Evolutionary conservation across 2,888 invertebrate species (phyloP).

Genomic region (Drosophila niveifrons): DNA sequence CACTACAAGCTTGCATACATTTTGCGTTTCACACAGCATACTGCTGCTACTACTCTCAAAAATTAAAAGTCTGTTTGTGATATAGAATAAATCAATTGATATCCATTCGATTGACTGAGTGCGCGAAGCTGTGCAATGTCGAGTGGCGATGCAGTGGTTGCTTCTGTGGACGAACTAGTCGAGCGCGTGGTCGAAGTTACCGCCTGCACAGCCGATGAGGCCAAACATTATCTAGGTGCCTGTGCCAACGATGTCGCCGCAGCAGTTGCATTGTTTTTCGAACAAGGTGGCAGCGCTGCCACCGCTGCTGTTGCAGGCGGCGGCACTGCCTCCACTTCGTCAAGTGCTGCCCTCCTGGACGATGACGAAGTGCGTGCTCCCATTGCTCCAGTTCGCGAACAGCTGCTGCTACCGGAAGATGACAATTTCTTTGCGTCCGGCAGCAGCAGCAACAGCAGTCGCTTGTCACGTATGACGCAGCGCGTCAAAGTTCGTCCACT

Average conservation of each 20-base stretch:
- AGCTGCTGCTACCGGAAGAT: constrained; percentile 83
- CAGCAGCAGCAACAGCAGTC: constrained; percentile 54
- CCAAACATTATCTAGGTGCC: constrained; percentile 79
- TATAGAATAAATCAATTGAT: constrained; percentile 2
- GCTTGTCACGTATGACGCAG: constrained; percentile 74
- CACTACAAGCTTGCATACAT: constrained; percentile 39
- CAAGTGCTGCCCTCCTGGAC: constrained; percentile 39
- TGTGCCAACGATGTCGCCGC: constrained; percentile 83
- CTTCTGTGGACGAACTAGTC: constrained; percentile 66
- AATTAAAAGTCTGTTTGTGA: constrained; percentile 33
- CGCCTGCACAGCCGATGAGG: constrained; percentile 78
- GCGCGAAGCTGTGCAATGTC: constrained; percentile 51
- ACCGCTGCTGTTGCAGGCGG: constrained; percentile 11
- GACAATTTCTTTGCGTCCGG: constrained; percentile 83
- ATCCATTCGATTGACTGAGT: constrained; percentile 27
- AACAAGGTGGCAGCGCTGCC: constrained; percentile 69
- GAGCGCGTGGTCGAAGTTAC: constrained; percentile 83
- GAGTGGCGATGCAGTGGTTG: constrained; percentile 50
- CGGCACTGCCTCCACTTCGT: constrained; percentile 24
- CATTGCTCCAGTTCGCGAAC: constrained; percentile 84
- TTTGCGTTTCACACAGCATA: constrained; percentile 37
- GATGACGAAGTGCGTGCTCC: constrained; percentile 83
- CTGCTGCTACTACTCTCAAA: constrained; percentile 10
- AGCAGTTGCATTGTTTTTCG: constrained; percentile 83
- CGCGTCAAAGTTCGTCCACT: constrained; percentile 83